These are phyloP conservation scores for Lepisosteus oculatus DNA, from an alignment of 2,113 vertebrate genomes.

Conservation along the genomic window DNA sequence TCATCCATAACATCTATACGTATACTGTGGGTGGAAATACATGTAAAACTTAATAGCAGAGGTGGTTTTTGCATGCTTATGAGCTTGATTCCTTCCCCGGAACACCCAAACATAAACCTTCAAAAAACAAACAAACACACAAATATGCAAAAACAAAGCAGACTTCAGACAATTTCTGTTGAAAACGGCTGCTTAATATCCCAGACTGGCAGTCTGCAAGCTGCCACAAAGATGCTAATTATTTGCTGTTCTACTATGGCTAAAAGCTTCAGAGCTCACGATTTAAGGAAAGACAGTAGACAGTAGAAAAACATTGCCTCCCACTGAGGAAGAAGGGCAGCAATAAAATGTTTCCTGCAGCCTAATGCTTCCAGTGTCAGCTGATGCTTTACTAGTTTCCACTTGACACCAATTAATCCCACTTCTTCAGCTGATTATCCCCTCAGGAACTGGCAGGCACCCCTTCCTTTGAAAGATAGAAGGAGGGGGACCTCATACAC, in stretches of 20 bases:
- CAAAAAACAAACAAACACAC: conserved; percentile 49
- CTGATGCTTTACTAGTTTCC: conserved; percentile 63
- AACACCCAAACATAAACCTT: conserved; percentile 1
- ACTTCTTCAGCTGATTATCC: conserved; percentile 38
- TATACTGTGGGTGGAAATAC: too few species aligned
- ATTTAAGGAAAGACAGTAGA: conserved; percentile 68
- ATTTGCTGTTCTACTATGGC: conserved; percentile 45
- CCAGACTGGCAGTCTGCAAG: conserved; percentile 43
- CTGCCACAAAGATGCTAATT: conserved; percentile 59
- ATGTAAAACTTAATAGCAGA: too few species aligned
- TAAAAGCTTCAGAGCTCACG: conserved; percentile 52
- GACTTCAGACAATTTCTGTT: conserved; percentile 33
- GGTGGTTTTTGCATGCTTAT: neutral
- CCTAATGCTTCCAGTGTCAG: conserved; percentile 65
- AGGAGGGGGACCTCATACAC: neutral
- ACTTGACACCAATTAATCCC: conserved; percentile 76
- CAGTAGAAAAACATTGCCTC: conserved; percentile 60
- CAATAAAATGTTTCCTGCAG: conserved; percentile 79
- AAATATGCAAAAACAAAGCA: conserved; percentile 26
- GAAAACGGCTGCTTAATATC: conserved; percentile 56
- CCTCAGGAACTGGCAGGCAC: conserved; percentile 29
- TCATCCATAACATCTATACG: too few species aligned
- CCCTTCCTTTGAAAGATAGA: conserved; percentile 33
- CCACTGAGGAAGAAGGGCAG: conserved; percentile 60
- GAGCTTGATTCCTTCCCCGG: neutral